Evolutionary conservation across 2,888 invertebrate genomes (phyloP), one percentile per base, ranked within the genome.

Genomic region (Cantharis lateralis): DNA sequence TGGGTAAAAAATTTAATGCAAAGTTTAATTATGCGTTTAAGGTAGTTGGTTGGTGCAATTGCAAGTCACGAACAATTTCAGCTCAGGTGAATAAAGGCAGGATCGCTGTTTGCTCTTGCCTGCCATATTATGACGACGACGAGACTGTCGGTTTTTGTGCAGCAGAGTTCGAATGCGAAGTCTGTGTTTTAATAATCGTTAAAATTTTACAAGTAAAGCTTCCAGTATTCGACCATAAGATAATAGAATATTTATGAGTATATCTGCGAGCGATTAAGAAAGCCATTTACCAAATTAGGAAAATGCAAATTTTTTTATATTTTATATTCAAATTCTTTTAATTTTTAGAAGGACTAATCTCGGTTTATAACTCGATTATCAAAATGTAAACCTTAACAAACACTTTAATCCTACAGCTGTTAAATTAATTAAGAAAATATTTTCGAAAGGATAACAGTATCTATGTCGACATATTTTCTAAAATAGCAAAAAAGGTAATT

Each of bases 401-500:
- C 48, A 48, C 48, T 48, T 48, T 48, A 48, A 48, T 48, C 48
- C 48, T 48, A 48, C 48, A 48, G 48, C 48, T 48, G 48, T 48
- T 48, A 48, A 48, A 48, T 48, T 48, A 48, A 48, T 48, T n/a
- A 48, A 48, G 48, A 48, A 48, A 48, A 48, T 48, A 48, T 48
- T 48, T 48, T n/a, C 13, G n/a, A n/a, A 48, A n/a, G 48, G n/a
- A 48, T 32, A 20, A 20, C 5, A 20, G 20, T 20, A 20, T 24
- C n/a, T 9, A n/a, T n/a, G n/a, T 5, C 7, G 48, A 24, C 48
- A n/a, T 2, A n/a, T 48, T n/a, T 48, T 48, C n/a, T 48, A 48
- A 48, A 48, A 11, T 68, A 66, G 13, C n/a, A 69, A n/a, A 74
- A 68, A 74, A 74, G 15, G 48, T 20, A 70, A 74, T 68, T 16